Base-by-base conservation (phyloP, 2,888 invertebrate genomes). In the Mythimna vitellina region DNA sequence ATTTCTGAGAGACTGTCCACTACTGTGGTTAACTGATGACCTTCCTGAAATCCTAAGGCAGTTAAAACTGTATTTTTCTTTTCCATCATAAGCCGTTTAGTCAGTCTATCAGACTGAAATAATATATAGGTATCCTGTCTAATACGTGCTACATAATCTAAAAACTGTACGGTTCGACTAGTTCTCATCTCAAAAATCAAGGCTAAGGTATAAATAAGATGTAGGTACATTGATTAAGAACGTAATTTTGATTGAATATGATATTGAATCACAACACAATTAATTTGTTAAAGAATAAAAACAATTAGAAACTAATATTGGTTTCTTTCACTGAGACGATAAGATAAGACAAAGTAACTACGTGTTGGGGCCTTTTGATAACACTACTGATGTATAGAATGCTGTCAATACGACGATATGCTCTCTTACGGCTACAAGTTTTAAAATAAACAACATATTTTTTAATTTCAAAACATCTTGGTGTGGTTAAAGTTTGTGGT, bases 291-390 rank as follows among this genome's bases (percentile, higher is more conserved):
- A 70, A 61, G 14, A 72, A 69, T 42, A 57, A 70, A 67, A 76
- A 78, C 69, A 78, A 86, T 82, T 80, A 82, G 69, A 73, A 76
- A 81, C 70, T 84, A 82, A 81, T 87, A 88, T 89, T 87, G 86
- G 89, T 88, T 92, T 90, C 92, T 92, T 92, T 91, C 89, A 89
- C 87, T 74, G 73, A 76, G 76, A 87, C 86, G 95, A 95, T 95
- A 94, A 95, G 95, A 95, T 95, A 95, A 95, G 91, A 91, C 92
- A 90, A 94, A 93, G 92, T 93, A 92, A 89, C 86, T 87, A 92
- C 89, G 91, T 90, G 90, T 88, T 89, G 89, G 87, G 89, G 90
- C 87, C 90, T 90, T 88, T 82, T 89, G 95, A 95, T 96, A 95
- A 93, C 90, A 87, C 87, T 87, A 86, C 88, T 92, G 89, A 94